phyloP scores from a whole-genome alignment of 1,140 invertebrate species.

The Brachionus paranguensis region DNA sequence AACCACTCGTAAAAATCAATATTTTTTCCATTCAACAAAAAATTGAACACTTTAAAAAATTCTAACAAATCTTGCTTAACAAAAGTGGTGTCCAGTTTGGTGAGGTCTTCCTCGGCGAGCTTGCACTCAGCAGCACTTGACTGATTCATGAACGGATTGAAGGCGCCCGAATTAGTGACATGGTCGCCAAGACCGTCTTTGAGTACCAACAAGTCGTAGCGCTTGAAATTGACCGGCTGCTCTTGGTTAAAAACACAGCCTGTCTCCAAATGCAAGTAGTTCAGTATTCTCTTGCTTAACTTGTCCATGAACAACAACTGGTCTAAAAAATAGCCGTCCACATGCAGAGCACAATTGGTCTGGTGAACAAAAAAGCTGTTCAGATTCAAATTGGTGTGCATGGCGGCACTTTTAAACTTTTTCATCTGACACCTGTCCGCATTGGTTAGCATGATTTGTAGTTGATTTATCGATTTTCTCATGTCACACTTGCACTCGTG shows the following conservation, averaged over 20 bases:
- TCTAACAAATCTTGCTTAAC: background rate
- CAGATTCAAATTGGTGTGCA: background rate
- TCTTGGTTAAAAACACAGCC: background rate
- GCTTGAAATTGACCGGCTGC: background rate
- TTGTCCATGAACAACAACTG: background rate
- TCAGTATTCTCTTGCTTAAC: background rate
- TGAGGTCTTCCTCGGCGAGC: background rate
- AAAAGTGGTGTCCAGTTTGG: slow-evolving; percentile 10
- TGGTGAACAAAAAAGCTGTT: background rate
- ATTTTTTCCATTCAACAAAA: background rate
- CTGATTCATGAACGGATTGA: background rate
- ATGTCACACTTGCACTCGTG: background rate
- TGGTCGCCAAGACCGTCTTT: slow-evolving; percentile 1
- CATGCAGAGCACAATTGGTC: background rate
- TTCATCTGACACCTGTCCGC: background rate
- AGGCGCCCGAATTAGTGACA: background rate
- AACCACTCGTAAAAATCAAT: background rate
- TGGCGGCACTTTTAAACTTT: background rate
- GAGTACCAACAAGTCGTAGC: background rate
- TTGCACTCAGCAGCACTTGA: background rate
- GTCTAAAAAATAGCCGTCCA: background rate
- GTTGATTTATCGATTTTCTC: background rate
- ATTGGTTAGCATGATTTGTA: background rate
- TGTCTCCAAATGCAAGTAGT: background rate
- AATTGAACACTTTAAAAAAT: background rate